These are phyloP conservation scores for Manis pentadactyla DNA, from an alignment of 2,797 vertebrate genomes.

Conservation along the genomic window DNA sequence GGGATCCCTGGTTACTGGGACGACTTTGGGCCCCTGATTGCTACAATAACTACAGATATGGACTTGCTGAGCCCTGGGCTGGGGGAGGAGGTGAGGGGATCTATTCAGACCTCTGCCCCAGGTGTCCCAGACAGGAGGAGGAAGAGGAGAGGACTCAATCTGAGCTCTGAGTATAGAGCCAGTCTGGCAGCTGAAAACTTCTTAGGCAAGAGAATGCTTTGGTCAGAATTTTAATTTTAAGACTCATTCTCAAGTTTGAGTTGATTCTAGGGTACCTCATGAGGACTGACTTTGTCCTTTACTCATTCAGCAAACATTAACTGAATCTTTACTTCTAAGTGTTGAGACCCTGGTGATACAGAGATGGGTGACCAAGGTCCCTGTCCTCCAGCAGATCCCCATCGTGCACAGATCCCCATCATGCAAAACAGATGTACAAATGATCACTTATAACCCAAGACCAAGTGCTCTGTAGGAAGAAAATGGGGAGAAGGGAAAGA, in stretches of 20 bases:
- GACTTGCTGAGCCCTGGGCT: not conserved
- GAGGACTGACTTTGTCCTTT: not conserved
- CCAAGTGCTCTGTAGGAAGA: not conserved
- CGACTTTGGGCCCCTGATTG: not conserved
- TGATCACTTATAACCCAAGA: not conserved
- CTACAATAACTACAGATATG: not conserved
- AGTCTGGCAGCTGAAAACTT: not conserved
- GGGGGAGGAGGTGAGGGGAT: not conserved
- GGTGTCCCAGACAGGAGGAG: not conserved
- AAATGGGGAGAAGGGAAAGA: not conserved
- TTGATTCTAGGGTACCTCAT: not conserved
- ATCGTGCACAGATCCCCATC: not conserved
- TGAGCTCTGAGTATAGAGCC: slow-evolving; percentile 1
- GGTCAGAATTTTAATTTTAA: not conserved
- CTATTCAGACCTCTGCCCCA: not conserved
- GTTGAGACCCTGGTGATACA: not conserved
- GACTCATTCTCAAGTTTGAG: not conserved
- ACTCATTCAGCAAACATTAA: not conserved
- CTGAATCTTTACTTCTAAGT: not conserved
- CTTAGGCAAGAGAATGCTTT: not conserved
- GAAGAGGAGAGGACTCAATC: not conserved
- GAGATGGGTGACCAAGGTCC: not conserved
- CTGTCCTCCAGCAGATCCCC: not conserved
- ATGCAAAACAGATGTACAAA: not conserved
- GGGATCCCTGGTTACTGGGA: not conserved